These are phyloP conservation scores for Acipenser transmontanus DNA, from an alignment of 2,797 vertebrate species.

Conservation along the genomic window DNA sequence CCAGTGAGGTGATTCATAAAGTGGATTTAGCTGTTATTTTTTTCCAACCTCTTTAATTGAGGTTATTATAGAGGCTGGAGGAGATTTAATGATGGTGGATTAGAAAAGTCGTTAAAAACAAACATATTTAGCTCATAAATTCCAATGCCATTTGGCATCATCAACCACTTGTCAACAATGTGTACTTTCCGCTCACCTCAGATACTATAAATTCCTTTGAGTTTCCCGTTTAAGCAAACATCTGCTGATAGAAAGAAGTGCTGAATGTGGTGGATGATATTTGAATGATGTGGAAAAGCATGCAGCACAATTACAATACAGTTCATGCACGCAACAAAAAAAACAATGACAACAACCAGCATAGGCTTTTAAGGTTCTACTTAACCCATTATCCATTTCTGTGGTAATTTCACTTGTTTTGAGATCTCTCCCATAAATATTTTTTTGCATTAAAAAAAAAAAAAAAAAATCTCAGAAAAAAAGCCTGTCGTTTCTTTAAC, in stretches of 20 bases:
- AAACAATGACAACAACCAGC: slow-evolving; percentile 39
- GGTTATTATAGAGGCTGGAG: slow-evolving; percentile 25
- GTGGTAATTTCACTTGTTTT: slow-evolving; percentile 14
- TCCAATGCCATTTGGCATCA: background rate
- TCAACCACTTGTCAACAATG: slow-evolving; percentile 26
- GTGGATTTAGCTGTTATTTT: background rate
- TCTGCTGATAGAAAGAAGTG: slow-evolving; percentile 69
- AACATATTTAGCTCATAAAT: background rate
- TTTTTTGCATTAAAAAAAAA: too few relatives aligned
- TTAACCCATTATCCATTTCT: slow-evolving; percentile 61
- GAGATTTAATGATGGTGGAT: slow-evolving; percentile 4
- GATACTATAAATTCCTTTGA: slow-evolving; percentile 34
- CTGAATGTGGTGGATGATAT: slow-evolving; percentile 51
- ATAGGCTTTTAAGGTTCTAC: slow-evolving; percentile 44
- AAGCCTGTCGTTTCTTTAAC: too few relatives aligned
- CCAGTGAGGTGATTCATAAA: too few relatives aligned
- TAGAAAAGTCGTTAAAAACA: background rate
- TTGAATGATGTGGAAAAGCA: slow-evolving; percentile 50
- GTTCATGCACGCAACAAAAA: slow-evolving; percentile 57
- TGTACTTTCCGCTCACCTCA: slow-evolving; percentile 58
- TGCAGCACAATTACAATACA: slow-evolving; percentile 41
- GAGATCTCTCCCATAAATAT: too few relatives aligned
- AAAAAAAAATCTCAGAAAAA: too few relatives aligned
- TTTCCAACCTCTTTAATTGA: background rate
- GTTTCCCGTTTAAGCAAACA: slow-evolving; percentile 60